Conservation (phyloP, 2,888 invertebrate species). For the Furcula furcula region DNA sequence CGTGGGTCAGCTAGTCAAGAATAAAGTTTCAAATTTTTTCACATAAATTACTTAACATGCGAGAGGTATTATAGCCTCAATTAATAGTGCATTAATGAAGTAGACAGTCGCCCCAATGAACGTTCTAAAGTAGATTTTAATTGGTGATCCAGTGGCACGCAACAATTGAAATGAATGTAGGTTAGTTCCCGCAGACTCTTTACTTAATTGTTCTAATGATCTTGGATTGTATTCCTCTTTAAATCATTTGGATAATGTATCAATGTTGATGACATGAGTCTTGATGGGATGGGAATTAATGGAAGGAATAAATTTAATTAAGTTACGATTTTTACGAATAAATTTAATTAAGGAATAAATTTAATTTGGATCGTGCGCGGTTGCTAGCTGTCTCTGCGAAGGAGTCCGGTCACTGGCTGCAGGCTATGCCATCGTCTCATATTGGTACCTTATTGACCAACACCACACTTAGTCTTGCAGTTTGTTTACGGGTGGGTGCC, state of each 20-base stretch:
- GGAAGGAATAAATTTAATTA: too few species aligned
- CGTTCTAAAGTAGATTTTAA: conserved; percentile 66
- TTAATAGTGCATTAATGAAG: conserved; percentile 51
- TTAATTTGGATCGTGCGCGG: too few species aligned
- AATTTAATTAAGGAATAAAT: too few species aligned
- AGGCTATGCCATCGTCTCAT: too few species aligned
- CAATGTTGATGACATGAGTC: too few species aligned
- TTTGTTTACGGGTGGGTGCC: too few species aligned
- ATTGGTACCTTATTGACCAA: too few species aligned
- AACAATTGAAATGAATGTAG: conserved; percentile 56
- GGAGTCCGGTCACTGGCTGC: too few species aligned
- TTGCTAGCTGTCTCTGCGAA: too few species aligned
- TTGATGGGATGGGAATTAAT: too few species aligned
- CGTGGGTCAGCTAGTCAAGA: conserved; percentile 2
- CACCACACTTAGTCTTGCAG: too few species aligned
- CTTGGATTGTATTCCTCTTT: conserved; percentile 4
- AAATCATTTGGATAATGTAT: not conserved
- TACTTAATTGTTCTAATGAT: conserved; percentile 34
- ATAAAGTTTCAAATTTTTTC: not conserved
- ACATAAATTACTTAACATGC: conserved; percentile 27
- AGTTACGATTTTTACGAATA: too few species aligned
- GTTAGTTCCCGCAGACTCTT: conserved; percentile 37
- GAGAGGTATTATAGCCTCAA: conserved; percentile 31
- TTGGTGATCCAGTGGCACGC: conserved; percentile 60
- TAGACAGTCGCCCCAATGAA: conserved; percentile 39